Conservation (phyloP, 1,140 invertebrate species). For the Drosophila neocordata region DNA sequence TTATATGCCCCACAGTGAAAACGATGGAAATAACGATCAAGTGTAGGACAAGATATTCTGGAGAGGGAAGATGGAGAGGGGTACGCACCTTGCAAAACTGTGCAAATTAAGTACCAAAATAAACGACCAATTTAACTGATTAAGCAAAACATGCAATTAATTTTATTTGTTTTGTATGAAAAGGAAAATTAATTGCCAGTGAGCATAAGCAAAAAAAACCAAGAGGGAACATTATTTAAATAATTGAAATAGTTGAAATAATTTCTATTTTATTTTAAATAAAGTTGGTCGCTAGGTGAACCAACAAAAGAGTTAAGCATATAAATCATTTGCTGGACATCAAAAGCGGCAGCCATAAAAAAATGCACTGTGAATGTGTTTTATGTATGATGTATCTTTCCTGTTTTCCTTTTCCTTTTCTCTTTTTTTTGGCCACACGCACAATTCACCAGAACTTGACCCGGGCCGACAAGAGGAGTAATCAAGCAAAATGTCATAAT, state of each 20-base stretch:
- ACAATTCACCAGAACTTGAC: slow-evolving; percentile 69
- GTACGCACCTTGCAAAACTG: slow-evolving; percentile 42
- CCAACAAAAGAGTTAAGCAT: slow-evolving; percentile 3
- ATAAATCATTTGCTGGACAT: slow-evolving; percentile 64
- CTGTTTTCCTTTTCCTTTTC: slow-evolving; percentile 23
- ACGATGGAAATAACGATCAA: not conserved
- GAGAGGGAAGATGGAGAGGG: not conserved
- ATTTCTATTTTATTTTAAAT: not conserved
- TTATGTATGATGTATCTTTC: not conserved
- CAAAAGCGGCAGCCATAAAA: slow-evolving; percentile 60
- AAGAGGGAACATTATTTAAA: not conserved
- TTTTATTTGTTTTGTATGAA: slow-evolving; percentile 50
- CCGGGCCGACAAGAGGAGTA: slow-evolving; percentile 44
- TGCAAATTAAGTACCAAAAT: slow-evolving; percentile 77
- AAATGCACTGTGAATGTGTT: slow-evolving; percentile 55
- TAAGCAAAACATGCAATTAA: slow-evolving; percentile 81
- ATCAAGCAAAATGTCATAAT: slow-evolving; percentile 80
- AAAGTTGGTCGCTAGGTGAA: not conserved
- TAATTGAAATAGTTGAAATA: not conserved
- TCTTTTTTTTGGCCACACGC: slow-evolving; percentile 62
- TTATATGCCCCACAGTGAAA: slow-evolving; percentile 47
- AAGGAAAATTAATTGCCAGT: slow-evolving; percentile 61
- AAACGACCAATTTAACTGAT: slow-evolving; percentile 79
- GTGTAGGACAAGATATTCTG: not conserved
- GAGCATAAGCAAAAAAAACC: slow-evolving; percentile 35